phyloP scores from a whole-genome alignment of 2,113 vertebrate species.

The Eptesicus fuscus region DNA sequence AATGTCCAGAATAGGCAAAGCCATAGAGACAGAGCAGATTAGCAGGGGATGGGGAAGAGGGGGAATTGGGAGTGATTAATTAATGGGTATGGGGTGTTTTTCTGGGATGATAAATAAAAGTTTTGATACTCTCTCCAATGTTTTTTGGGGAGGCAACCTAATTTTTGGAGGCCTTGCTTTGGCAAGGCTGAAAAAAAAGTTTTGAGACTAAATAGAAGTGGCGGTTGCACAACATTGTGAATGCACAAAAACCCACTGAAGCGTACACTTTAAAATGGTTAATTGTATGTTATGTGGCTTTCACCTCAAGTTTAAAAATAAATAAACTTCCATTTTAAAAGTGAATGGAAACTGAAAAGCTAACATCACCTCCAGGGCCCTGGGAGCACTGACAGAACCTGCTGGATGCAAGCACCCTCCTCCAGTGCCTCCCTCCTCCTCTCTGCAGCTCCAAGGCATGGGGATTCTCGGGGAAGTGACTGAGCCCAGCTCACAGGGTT shows the following conservation, averaged over 20 bases:
- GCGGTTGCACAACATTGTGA: not conserved
- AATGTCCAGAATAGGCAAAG: not conserved
- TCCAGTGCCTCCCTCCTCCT: not conserved
- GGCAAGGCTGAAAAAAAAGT: not conserved
- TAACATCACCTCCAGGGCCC: not conserved
- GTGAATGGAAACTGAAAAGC: constrained; percentile 10
- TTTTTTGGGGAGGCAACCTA: too few species aligned
- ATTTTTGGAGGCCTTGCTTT: too few species aligned
- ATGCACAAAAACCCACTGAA: not conserved
- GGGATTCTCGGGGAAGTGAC: not conserved
- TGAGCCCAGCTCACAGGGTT: not conserved
- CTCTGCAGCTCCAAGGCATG: not conserved
- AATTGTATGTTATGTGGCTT: constrained; percentile 7
- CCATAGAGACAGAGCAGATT: not conserved
- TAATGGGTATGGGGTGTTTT: not conserved
- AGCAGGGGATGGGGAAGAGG: not conserved
- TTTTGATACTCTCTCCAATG: not conserved
- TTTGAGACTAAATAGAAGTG: constrained; percentile 19
- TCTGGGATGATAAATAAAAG: constrained; percentile 11
- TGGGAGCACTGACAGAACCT: not conserved
- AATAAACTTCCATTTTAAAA: not conserved
- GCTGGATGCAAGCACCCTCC: not conserved
- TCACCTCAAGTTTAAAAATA: constrained; percentile 14
- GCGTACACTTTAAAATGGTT: constrained; percentile 1
- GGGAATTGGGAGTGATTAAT: not conserved